A percentile compares a stretch with the other conserved stretches of the same genome.
These are phyloP conservation scores for Gadopsis marmoratus DNA, from an alignment of 2,797 vertebrate genomes.

Conservation along the genomic window DNA sequence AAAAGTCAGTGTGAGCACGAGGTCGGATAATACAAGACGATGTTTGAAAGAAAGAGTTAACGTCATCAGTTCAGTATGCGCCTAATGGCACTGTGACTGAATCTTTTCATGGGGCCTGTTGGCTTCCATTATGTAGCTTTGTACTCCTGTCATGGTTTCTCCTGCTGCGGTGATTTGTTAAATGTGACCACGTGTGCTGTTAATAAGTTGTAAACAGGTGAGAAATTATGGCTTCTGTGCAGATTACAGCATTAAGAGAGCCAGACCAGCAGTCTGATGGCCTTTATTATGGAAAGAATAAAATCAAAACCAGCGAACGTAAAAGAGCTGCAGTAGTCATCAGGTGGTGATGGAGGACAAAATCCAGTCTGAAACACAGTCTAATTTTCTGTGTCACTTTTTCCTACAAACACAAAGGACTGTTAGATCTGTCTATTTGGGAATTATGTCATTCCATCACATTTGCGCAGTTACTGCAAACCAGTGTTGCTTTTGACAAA, in stretches of 20 bases:
- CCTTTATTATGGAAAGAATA: constrained; percentile 7
- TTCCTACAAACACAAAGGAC: constrained; percentile 2
- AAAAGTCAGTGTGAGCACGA: constrained; percentile 41
- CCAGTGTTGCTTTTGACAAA: neutral
- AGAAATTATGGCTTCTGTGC: constrained; percentile 13
- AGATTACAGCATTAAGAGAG: constrained; percentile 19
- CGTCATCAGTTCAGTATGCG: constrained; percentile 46
- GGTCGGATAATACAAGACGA: constrained; percentile 55
- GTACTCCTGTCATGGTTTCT: constrained; percentile 6
- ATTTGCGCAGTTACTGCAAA: neutral
- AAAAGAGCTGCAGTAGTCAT: constrained; percentile 10
- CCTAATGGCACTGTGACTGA: neutral
- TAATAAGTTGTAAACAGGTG: constrained; percentile 11
- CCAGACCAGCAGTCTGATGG: constrained; percentile 1
- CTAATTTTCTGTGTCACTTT: neutral
- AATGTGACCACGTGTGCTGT: neutral
- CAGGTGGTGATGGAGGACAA: constrained; percentile 9
- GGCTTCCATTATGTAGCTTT: neutral
- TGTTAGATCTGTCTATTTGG: neutral
- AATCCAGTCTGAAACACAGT: neutral
- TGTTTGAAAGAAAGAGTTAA: constrained; percentile 41
- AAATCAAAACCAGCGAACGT: neutral
- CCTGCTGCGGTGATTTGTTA: constrained; percentile 9
- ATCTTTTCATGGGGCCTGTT: neutral
- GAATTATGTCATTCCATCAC: neutral